phyloP scores from a whole-genome alignment of 2,888 invertebrate species.

The Caradrina clavipalpis region DNA sequence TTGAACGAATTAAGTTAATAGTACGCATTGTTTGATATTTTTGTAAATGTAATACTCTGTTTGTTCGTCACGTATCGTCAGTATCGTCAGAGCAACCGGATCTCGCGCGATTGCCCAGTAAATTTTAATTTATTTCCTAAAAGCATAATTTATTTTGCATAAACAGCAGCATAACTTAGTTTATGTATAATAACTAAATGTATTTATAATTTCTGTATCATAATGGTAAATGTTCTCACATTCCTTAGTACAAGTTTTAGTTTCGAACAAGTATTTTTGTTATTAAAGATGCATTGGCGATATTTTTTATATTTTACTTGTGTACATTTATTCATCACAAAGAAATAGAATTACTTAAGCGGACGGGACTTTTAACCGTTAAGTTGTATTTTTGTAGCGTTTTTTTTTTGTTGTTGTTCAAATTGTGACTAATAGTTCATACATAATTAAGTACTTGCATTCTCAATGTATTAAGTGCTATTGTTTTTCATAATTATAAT shows the following conservation, averaged over 20 bases:
- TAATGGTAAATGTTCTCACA: conserved; percentile 80
- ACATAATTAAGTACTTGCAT: conserved; percentile 46
- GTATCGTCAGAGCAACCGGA: conserved; percentile 42
- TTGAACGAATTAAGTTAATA: conserved; percentile 59
- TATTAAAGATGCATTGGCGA: conserved; percentile 68
- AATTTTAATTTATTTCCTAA: conserved; percentile 77
- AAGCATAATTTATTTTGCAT: conserved; percentile 83
- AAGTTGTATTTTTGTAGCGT: conserved; percentile 79
- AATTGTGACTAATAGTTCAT: conserved; percentile 53
- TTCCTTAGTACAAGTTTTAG: conserved; percentile 81
- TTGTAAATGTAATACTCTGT: conserved; percentile 74
- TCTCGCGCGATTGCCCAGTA: conserved; percentile 65
- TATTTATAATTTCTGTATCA: conserved; percentile 91
- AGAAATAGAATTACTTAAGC: conserved; percentile 73
- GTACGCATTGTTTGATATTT: conserved; percentile 71
- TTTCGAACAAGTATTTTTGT: conserved; percentile 79
- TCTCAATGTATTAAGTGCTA: conserved; percentile 56
- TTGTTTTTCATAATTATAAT: conserved; percentile 52
- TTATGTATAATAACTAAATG: conserved; percentile 73
- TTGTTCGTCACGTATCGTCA: conserved; percentile 46
- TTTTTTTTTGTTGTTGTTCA: conserved; percentile 56
- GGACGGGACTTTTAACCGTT: conserved; percentile 65
- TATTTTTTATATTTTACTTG: conserved; percentile 69
- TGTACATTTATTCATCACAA: conserved; percentile 74
- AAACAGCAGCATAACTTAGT: conserved; percentile 80